Percentiles rank a stretch among this genome's conserved stretches.
Evolutionary conservation across 2,888 invertebrate species (phyloP).

Genomic region (Drosophila sordidula): DNA sequence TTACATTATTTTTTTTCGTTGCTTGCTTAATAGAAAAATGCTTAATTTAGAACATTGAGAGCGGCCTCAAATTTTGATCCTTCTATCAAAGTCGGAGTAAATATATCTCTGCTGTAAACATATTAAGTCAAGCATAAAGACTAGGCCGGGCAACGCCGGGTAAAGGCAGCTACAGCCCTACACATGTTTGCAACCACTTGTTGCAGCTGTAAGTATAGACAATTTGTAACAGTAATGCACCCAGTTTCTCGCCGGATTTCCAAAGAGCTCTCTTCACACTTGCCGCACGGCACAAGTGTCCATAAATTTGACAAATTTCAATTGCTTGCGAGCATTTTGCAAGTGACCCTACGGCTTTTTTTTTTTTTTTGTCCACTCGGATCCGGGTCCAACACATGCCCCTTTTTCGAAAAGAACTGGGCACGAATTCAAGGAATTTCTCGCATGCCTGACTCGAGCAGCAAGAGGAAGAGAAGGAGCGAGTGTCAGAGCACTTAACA

Average conservation of each 20-base stretch:
- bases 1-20: not conserved
- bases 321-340: conserved; percentile 56
- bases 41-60: not conserved
- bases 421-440: conserved; percentile 69
- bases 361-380: not conserved
- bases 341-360: conserved; percentile 35
- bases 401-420: conserved; percentile 6
- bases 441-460: conserved; percentile 50
- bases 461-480: not conserved
- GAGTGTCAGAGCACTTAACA: conserved; percentile 76
- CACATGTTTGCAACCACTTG: conserved; percentile 8
- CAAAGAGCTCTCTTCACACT: conserved; percentile 55
- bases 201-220: conserved; percentile 47
- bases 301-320: conserved; percentile 53
- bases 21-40: not conserved
- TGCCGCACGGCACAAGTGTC: conserved; percentile 55
- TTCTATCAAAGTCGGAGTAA: too few relatives aligned
- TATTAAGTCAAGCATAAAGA: too few relatives aligned
- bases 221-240: conserved; percentile 52
- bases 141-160: not conserved
- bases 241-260: not conserved
- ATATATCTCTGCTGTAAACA: not conserved
- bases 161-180: not conserved
- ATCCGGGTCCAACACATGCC: conserved; percentile 56
- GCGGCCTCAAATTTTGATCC: too few relatives aligned